These are phyloP conservation scores for Nebria brevicollis DNA, from an alignment of 2,888 invertebrate genomes.

Conservation along the genomic window DNA sequence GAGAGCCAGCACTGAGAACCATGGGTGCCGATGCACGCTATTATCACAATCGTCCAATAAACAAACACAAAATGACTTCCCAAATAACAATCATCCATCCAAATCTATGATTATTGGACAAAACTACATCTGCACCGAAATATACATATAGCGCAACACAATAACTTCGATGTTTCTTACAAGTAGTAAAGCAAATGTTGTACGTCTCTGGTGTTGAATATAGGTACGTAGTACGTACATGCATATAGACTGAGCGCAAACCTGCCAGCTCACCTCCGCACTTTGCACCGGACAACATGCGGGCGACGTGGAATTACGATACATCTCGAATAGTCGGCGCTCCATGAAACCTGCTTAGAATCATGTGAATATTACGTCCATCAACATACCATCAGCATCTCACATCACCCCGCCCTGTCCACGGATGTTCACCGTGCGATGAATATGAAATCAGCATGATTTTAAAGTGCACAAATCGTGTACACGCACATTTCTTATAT, in stretches of 20 bases:
- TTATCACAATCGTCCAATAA: background rate
- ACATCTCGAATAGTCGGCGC: conserved; percentile 23
- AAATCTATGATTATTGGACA: background rate
- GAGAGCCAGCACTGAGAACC: background rate
- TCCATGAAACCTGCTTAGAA: conserved; percentile 15
- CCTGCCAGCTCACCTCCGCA: conserved; percentile 27
- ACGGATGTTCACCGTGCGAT: background rate
- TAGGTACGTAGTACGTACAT: background rate
- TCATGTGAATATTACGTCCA: conserved; percentile 31
- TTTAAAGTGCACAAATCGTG: background rate
- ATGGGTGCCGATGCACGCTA: background rate
- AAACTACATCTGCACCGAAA: background rate
- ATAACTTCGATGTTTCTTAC: background rate
- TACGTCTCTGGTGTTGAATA: background rate
- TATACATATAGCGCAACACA: background rate
- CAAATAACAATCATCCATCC: background rate
- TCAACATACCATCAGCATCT: conserved; percentile 21
- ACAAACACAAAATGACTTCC: background rate
- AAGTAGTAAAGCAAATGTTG: background rate
- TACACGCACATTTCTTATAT: background rate
- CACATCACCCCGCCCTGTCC: conserved; percentile 1
- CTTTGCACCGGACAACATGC: conserved; percentile 26
- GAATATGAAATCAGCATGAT: background rate
- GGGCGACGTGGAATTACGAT: conserved; percentile 24
- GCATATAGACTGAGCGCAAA: conserved; percentile 13